Evolutionary conservation across 2,797 vertebrate genomes (phyloP), one percentile per base, ranked within the genome.

Genomic region (Fratercula arctica): DNA sequence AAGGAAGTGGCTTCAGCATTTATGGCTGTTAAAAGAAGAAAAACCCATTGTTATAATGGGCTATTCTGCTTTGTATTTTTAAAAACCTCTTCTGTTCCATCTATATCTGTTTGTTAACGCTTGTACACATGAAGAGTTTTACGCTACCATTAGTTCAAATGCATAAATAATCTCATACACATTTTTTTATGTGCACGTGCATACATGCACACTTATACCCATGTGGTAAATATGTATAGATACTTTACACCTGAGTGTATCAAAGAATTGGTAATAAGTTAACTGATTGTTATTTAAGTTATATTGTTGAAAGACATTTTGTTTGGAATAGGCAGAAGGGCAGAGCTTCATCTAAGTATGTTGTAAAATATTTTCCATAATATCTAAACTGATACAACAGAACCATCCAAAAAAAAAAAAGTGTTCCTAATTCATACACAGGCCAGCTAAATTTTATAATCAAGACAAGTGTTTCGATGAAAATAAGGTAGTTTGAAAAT

Each of bases 1-100:
- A 31, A 81, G 95, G 87, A 95, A 96, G 74, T 66, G 80, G 64
- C 75, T 87, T 90, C 66, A 74, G 41, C 33, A 1, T 85, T 95
- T 87, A 46, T 51, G 66, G 29, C 50, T 80, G 57, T 70, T 94
- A 60, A 78, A 93, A 91, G 61, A 85, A 92, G 74, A 90, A 85
- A 83, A 81, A 17, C n/a, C 66, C 12, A 23, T 48, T 48, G 21
- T 59, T 82, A 37, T 86, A 91, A 76, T 54, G 57, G 26, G 7
- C 75, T 53, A 35, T 89, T 94, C 48, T 77, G 25, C 48, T 64
- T 68, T 57, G 18, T 60, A 37, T 80, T 92, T 93, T 84, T 60
- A 89, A 76, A 85, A 94, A n/a, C 45, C n/a, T 90, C 11, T 78
- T 89, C 41, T 80, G 2, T 79, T 92, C 41, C 72, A 5, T 51